phyloP scores from a whole-genome alignment of 2,888 invertebrate species.

The Stegana nigrithorax region DNA sequence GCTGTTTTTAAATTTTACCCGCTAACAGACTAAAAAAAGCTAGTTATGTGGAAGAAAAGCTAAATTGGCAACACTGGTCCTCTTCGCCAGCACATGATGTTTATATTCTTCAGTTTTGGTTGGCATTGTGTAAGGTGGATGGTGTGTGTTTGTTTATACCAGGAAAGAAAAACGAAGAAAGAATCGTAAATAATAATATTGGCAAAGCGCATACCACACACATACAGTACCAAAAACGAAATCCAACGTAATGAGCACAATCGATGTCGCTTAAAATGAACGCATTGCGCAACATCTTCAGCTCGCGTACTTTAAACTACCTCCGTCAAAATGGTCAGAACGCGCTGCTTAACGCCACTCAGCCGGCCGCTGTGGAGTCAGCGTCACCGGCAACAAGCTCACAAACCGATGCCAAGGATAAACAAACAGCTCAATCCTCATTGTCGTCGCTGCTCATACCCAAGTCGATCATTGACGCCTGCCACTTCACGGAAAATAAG shows the following conservation, averaged over 20 bases:
- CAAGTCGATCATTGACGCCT: constrained; percentile 56
- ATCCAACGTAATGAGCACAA: constrained; percentile 28
- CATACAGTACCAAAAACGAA: constrained; percentile 11
- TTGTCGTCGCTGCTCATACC: constrained; percentile 51
- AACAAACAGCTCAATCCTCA: not conserved
- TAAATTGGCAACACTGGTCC: no score
- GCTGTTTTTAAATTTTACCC: no score
- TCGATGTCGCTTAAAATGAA: constrained; percentile 48
- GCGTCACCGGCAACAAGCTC: constrained; percentile 6
- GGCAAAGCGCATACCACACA: not conserved
- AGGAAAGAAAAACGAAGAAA: not conserved
- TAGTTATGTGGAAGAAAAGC: no score
- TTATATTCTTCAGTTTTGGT: no score
- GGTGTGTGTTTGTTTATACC: no score
- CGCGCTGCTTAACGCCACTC: constrained; percentile 59
- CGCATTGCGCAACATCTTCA: constrained; percentile 62
- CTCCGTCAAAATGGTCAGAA: constrained; percentile 63
- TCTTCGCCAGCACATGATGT: no score
- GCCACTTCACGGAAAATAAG: constrained; percentile 51
- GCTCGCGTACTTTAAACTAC: constrained; percentile 54
- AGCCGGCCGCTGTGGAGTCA: constrained; percentile 39
- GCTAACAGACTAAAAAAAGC: no score
- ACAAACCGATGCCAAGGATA: constrained; percentile 17
- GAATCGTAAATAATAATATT: not conserved
- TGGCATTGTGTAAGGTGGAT: no score